These are phyloP conservation scores for Rhynchotus rufescens DNA, from an alignment of 2,797 vertebrate species.

Conservation along the genomic window DNA sequence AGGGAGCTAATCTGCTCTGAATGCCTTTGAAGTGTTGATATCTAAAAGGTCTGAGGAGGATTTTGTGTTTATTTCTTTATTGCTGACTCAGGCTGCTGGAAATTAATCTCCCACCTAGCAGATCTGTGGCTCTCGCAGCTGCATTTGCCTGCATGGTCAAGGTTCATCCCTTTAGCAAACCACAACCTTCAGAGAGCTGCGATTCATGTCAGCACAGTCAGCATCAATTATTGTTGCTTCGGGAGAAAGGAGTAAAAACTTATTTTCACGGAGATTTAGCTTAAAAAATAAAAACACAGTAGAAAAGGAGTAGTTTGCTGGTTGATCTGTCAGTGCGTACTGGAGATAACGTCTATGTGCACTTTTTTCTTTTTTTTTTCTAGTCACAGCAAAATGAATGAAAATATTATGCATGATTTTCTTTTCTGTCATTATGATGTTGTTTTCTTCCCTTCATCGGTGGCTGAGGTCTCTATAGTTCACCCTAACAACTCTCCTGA, in stretches of 20 bases:
- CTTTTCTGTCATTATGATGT: not conserved
- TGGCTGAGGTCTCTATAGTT: not conserved
- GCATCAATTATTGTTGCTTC: slow-evolving; percentile 27
- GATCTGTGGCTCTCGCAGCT: not conserved
- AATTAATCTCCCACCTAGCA: slow-evolving; percentile 25
- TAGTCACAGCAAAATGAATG: not conserved
- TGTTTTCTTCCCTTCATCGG: slow-evolving; percentile 13
- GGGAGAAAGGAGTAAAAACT: not conserved
- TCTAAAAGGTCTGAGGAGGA: not conserved
- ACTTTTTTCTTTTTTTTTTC: not conserved
- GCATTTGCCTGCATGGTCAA: not conserved
- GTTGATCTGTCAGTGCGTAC: not conserved
- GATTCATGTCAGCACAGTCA: slow-evolving; percentile 18
- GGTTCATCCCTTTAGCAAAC: not conserved
- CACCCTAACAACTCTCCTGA: not conserved
- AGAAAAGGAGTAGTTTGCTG: not conserved
- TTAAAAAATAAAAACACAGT: not conserved
- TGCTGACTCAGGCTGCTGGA: slow-evolving; percentile 26
- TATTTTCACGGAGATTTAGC: not conserved
- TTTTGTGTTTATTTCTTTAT: slow-evolving; percentile 17
- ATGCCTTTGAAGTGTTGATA: not conserved
- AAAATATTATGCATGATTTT: slow-evolving; percentile 9
- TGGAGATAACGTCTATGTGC: not conserved
- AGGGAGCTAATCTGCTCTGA: not conserved
- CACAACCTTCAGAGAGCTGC: not conserved